phyloP scores from a whole-genome alignment of 2,888 invertebrate genomes.

The Escarpia spicata region DNA sequence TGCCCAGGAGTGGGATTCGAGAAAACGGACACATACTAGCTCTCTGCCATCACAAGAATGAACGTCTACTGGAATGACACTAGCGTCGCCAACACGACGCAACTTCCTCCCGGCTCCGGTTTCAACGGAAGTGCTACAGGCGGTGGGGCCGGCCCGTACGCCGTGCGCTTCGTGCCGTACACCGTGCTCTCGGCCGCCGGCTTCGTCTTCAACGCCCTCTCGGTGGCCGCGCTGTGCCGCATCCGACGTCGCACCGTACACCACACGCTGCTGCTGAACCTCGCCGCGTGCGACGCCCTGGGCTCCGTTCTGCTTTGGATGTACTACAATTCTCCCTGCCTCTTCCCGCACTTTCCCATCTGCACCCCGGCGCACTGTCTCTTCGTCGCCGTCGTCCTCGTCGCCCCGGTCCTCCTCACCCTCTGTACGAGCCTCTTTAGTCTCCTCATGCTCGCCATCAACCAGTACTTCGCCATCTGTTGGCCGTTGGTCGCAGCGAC shows the following conservation, averaged over 20 bases:
- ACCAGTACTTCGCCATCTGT: slow-evolving; percentile 47
- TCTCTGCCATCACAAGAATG: neutral
- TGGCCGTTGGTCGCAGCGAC: slow-evolving; percentile 44
- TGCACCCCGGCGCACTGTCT: slow-evolving; percentile 40
- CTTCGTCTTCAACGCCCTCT: slow-evolving; percentile 50
- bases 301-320: slow-evolving; percentile 44
- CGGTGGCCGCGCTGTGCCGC: slow-evolving; percentile 53
- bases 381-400: slow-evolving; percentile 40
- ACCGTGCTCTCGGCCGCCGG: slow-evolving; percentile 35
- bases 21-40: neutral
- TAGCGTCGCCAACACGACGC: neutral
- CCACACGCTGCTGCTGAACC: slow-evolving; percentile 49
- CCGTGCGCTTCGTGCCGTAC: slow-evolving; percentile 40
- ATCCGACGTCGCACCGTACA: slow-evolving; percentile 46
- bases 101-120: neutral
- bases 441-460: slow-evolving; percentile 44
- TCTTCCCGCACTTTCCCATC: slow-evolving; percentile 40
- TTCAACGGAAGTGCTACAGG: neutral
- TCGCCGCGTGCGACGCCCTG: slow-evolving; percentile 42
- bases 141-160: slow-evolving; percentile 28
- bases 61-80: neutral
- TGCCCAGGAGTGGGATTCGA: neutral
- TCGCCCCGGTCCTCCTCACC: slow-evolving; percentile 39
- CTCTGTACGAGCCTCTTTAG: slow-evolving; percentile 40
- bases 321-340: slow-evolving; percentile 44